phyloP scores from a whole-genome alignment of 1,140 invertebrate species.

The Chironomus tepperi region DNA sequence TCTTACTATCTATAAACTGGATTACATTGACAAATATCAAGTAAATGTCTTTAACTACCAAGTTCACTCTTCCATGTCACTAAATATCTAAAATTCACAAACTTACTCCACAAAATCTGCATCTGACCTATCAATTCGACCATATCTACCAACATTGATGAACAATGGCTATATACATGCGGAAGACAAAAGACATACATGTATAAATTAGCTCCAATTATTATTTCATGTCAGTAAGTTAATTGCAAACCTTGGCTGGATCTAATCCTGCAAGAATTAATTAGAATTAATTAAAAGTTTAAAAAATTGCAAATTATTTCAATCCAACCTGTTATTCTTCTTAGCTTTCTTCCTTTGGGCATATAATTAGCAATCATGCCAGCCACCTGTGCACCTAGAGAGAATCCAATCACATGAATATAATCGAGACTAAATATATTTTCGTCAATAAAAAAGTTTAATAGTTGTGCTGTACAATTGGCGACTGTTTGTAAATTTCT shows the following conservation, averaged over 20 bases:
- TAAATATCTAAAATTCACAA: too few species aligned
- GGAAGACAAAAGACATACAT: too few species aligned
- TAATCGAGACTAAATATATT: constrained; percentile 46
- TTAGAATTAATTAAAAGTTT: neutral
- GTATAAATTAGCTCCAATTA: too few species aligned
- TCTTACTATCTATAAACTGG: too few species aligned
- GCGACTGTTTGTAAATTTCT: constrained; percentile 47
- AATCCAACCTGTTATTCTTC: constrained; percentile 44
- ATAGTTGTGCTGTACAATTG: constrained; percentile 49
- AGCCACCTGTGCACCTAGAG: constrained; percentile 73
- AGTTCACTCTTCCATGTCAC: too few species aligned
- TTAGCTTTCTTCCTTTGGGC: constrained; percentile 39
- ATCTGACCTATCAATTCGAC: constrained; percentile 49
- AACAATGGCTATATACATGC: constrained; percentile 41
- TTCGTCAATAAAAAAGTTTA: constrained; percentile 49
- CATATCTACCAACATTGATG: constrained; percentile 37
- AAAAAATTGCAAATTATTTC: constrained; percentile 11
- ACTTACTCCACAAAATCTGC: constrained; percentile 40
- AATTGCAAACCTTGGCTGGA: constrained; percentile 41
- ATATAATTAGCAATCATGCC: constrained; percentile 64
- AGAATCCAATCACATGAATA: constrained; percentile 70
- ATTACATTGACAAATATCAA: too few species aligned
- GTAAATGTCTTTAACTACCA: too few species aligned
- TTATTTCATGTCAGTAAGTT: too few species aligned
- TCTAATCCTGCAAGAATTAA: constrained; percentile 43